These are phyloP conservation scores for Sturnus vulgaris DNA, from an alignment of 2,113 vertebrate species.

Conservation along the genomic window DNA sequence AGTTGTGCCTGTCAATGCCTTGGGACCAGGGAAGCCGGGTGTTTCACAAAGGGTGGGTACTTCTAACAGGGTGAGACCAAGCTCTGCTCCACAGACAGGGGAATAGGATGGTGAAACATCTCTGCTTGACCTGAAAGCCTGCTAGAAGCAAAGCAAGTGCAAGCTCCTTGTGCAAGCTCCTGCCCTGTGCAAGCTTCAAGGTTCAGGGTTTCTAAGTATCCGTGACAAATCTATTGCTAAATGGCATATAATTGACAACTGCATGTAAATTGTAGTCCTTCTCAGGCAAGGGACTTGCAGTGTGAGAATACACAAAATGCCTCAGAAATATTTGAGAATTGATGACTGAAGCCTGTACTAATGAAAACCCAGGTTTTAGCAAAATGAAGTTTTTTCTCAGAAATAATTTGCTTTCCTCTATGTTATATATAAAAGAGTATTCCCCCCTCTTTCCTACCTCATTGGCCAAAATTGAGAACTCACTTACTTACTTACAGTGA, in stretches of 20 bases:
- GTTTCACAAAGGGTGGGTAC: background rate
- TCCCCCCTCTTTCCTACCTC: background rate
- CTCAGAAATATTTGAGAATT: background rate
- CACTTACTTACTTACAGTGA: background rate
- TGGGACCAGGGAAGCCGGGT: rapidly evolving
- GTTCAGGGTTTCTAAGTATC: background rate
- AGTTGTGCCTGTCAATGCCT: rapidly evolving
- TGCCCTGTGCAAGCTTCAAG: background rate
- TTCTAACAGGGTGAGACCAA: background rate
- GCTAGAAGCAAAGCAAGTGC: background rate
- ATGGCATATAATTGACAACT: background rate
- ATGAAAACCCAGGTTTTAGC: background rate
- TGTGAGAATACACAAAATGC: background rate
- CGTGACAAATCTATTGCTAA: slow-evolving; percentile 11
- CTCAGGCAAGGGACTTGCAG: background rate
- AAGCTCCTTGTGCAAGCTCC: background rate
- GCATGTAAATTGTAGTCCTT: background rate
- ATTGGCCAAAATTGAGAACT: background rate
- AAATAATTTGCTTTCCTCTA: background rate
- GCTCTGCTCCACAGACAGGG: background rate
- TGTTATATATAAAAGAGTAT: background rate
- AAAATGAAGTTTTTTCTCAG: background rate
- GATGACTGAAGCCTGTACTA: background rate
- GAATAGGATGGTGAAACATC: background rate
- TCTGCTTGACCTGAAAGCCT: background rate